Conservation (phyloP, 2,888 invertebrate species). For the Corbicula japonica region DNA sequence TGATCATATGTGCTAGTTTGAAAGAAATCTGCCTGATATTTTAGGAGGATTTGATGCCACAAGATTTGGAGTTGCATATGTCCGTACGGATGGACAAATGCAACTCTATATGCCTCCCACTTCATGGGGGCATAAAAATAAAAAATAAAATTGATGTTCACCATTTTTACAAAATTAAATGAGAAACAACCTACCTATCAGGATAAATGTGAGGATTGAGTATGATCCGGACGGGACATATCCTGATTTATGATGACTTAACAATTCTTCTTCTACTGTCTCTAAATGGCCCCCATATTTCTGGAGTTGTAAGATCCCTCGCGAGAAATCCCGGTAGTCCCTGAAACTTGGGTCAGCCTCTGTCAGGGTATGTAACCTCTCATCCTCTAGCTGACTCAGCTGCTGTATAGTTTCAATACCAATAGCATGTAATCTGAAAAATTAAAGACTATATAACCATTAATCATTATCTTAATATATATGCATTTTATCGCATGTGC, state of each 20-base stretch:
- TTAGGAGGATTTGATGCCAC: no score
- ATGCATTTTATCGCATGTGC: no score
- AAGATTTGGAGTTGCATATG: no score
- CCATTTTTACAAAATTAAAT: no score
- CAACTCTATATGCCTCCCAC: no score
- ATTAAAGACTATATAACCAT: no score
- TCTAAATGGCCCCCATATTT: conserved; percentile 19
- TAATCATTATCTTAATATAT: no score
- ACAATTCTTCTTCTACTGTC: conserved; percentile 51
- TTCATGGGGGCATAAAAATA: no score
- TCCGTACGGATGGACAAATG: no score
- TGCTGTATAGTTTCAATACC: conserved; percentile 47
- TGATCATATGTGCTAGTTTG: no score
- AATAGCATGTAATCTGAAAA: conserved; percentile 46
- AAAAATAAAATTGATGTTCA: no score
- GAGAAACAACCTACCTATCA: conserved; percentile 40
- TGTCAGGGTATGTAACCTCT: conserved; percentile 40
- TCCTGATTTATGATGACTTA: conserved; percentile 54
- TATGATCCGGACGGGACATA: conserved; percentile 31
- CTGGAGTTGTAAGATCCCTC: conserved; percentile 38
- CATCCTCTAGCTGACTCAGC: conserved; percentile 39
- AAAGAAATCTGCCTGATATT: no score
- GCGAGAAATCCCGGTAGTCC: conserved; percentile 52
- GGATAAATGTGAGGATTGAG: conserved; percentile 38
- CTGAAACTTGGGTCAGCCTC: conserved; percentile 40